Base-by-base conservation (phyloP, 1,140 invertebrate genomes). In the Globodera ellingtonae region DNA sequence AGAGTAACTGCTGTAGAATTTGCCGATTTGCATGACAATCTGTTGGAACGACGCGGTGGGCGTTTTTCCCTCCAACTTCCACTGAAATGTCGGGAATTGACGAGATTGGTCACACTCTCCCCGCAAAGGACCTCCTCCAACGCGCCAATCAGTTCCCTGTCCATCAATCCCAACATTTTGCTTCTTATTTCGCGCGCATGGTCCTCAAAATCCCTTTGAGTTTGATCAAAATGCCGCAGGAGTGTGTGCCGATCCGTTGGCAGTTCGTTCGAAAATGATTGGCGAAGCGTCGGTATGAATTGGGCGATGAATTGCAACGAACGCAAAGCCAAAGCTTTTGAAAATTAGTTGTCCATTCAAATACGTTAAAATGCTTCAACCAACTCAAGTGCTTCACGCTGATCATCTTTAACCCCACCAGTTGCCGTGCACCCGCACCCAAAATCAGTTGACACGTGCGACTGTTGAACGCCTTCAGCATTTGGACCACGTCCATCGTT, bases 341-440 rank as follows among this genome's bases (percentile, higher is more conserved):
- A 46, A 72, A 76, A 50, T 47, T 44, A 35, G 24, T 69, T 50
- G 10, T 56, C 67, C 56, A 9, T 35, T 13, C 8, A 50, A 21
- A 81, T 35, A 35, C 3, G 35, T 35, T 35, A 35, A 35, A 3
- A 35, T 56, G 21, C 9, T 8, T 18, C 67, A 81, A 70, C 10
- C 15, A 46, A 79, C 91, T 91, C 91, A 80, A 98, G 91, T 91
- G 97, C 98, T 65, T 94, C 81, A 94, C 96, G 0, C 95, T 96
- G 72, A 99, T 99, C 67, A 95, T 97, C 91, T 97, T 98, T 65
- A 98, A 91, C 0, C 96, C 96, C 21, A 95, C 95, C 80, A 95
- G 93, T 87, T 95, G 93, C 86, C 98, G 92, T 3, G 97, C 96
- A 50, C 95, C 96, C 50, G 96, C 97, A 72, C 96, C 96, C 44